Evolutionary conservation across 2,888 invertebrate genomes (phyloP), one percentile per base, ranked within the genome.

Genomic region (Andrena praecox): DNA sequence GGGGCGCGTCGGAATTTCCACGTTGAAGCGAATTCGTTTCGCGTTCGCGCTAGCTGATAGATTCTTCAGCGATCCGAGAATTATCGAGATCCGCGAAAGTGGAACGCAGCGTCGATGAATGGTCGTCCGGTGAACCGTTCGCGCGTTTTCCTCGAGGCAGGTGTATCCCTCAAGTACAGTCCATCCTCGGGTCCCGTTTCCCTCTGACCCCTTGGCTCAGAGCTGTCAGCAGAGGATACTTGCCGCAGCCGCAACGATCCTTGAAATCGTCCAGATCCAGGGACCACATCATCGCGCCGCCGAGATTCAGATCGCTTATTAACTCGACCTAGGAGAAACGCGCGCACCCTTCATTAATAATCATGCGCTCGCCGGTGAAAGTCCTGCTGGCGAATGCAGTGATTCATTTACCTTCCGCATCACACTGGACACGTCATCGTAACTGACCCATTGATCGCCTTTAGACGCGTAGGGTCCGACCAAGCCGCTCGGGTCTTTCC

Each of bases 241-340:
- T 95, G 59, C 98, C 98, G 93, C 97, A 96, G 0, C 97, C 97
- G 91, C 98, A 98, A 80, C 96, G 95, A 72, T 85, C 94, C 84
- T 95, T 96, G 92, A 98, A 98, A 93, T 98, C 98, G 89, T 98
- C 98, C 88, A 98, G 95, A 94, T 98, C 98, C 56, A 98, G 94
- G 0, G 98, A 98, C 98, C 98, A 98, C 68, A 98, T 96, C 98
- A 98, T 98, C 20, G 97, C 98, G 74, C 98, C 98, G 31, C 96
- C 98, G 35, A 98, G 95, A 86, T 96, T 95, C 93, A 97, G 95
- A 20, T 96, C 95, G 81, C 97, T 96, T 63, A 98, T 96, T 89
- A 96, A 96, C 89, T 97, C 96, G 0, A 97, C 96, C 95, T 98
- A 6, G 35, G 78, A 48, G 24, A 29, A 6, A 48, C 5, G 16